These are phyloP conservation scores for Drosophila nebulosa DNA, from an alignment of 1,140 invertebrate genomes.

Conservation along the genomic window DNA sequence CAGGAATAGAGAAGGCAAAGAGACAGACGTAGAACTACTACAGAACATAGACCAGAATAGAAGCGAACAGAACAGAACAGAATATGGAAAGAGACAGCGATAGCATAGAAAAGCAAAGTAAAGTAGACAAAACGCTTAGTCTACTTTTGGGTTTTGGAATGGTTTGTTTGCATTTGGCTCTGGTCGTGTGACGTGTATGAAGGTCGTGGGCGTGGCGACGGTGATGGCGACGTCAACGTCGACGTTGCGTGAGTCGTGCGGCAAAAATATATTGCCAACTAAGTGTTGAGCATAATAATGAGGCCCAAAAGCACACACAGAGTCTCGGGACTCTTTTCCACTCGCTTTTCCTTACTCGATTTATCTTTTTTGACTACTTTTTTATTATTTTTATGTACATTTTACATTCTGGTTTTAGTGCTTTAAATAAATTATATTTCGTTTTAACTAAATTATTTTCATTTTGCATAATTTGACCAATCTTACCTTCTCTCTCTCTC, in stretches of 20 bases:
- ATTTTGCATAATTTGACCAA: slow-evolving; percentile 8
- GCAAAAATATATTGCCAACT: slow-evolving; percentile 59
- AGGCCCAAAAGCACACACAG: slow-evolving; percentile 32
- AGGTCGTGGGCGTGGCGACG: slow-evolving; percentile 58
- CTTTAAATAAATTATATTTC: slow-evolving; percentile 65
- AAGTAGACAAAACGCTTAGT: slow-evolving; percentile 62
- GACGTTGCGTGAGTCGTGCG: slow-evolving; percentile 4
- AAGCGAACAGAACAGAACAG: slow-evolving; percentile 1
- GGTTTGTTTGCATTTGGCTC: slow-evolving; percentile 42
- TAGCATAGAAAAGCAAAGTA: slow-evolving; percentile 6
- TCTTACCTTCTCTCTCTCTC: neutral
- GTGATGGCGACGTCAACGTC: too few species aligned
- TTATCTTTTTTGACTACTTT: slow-evolving; percentile 40
- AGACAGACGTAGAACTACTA: neutral
- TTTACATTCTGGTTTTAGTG: slow-evolving; percentile 21
- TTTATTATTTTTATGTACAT: slow-evolving; percentile 27
- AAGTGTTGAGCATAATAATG: slow-evolving; percentile 75
- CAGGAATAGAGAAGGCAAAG: neutral
- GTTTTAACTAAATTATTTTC: slow-evolving; percentile 39
- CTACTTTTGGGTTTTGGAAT: slow-evolving; percentile 35
- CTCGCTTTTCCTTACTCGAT: neutral
- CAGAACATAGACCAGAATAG: neutral
- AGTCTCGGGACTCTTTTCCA: slow-evolving; percentile 9
- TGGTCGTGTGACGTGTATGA: slow-evolving; percentile 32
- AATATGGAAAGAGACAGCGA: slow-evolving; percentile 9